Conservation (phyloP, 2,113 vertebrate genomes). For the Bolborhynchus lineola region DNA sequence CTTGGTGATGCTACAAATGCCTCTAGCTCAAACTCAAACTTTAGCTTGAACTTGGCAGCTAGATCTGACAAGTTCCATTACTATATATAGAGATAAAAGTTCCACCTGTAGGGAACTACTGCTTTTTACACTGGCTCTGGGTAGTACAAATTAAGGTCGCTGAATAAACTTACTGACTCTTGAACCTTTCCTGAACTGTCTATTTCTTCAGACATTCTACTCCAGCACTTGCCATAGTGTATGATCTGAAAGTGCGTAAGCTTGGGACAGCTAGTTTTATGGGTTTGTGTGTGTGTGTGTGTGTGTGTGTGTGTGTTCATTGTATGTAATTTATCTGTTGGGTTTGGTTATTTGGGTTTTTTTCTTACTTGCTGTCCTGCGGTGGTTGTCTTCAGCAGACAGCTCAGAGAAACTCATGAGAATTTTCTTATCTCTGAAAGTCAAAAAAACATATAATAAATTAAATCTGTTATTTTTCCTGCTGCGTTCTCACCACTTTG, state of each 20-base stretch:
- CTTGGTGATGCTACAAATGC: background rate
- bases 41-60: conserved; percentile 26
- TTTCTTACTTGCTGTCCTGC: accelerated
- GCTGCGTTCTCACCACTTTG: background rate
- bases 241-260: background rate
- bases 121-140: background rate
- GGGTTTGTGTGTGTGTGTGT: too few species aligned
- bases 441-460: background rate
- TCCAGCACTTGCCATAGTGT: background rate
- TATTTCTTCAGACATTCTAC: background rate
- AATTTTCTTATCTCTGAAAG: background rate
- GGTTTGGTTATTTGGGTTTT: background rate
- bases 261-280: background rate
- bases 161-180: background rate
- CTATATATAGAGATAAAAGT: conserved; percentile 12
- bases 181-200: background rate
- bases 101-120: background rate
- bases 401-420: background rate
- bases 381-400: background rate
- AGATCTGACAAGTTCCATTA: conserved; percentile 3
- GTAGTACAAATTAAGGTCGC: conserved; percentile 7
- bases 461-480: background rate
- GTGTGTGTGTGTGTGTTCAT: accelerated
- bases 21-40: background rate
- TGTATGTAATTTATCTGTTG: background rate